Base-by-base conservation (phyloP, 64 coral and sea anemone genomes). In the Montipora efflorescens region DNA sequence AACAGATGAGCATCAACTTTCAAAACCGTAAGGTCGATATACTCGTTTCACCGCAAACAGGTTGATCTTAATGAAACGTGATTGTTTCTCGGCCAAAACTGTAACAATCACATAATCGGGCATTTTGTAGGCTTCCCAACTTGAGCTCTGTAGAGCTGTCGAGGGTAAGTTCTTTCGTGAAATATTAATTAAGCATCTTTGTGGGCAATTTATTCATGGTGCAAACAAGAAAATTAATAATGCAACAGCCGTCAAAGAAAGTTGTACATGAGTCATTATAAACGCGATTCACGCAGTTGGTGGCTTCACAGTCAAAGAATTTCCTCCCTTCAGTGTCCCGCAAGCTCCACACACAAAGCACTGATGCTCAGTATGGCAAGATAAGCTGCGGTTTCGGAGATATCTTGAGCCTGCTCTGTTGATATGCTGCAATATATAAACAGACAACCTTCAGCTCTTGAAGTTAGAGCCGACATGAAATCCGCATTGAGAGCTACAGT, bases 401-500 rank as follows among this genome's bases (percentile, higher is more conserved):
- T 48, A 52, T 3, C 15, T 23, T 2, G 19, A 0, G 6, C 53
- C 53, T 8, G 45, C 66, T 44, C 44, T 5, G 7, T 21, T 86
- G 66, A 86, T 51, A 86, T 86, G 82, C 18, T 86, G 5, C 47
- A 67, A 52, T 50, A 71, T 19, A 50, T 86, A 86, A 73, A 86
- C 66, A 86, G 19, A n/a, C 10, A 68, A 6, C 11, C 82, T 23
- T n/a, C 62, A 3, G 45, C 18, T 45, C 45, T 44, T 19, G 82
- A 86, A 44, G 47, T 47, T 5, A 36, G 15, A n/a, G 61, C 1
- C 4, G 82, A 86, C 15, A 93, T 93, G 92, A 93, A 87, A 62
- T 93, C 92, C 16, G 92, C 84, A 25, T 15, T 93, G 13, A 59
- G 84, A 8, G 92, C 90, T 49, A 75, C 77, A 0, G 77, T 45